phyloP scores from a whole-genome alignment of 2,113 vertebrate genomes.

The Clarias magur region DNA sequence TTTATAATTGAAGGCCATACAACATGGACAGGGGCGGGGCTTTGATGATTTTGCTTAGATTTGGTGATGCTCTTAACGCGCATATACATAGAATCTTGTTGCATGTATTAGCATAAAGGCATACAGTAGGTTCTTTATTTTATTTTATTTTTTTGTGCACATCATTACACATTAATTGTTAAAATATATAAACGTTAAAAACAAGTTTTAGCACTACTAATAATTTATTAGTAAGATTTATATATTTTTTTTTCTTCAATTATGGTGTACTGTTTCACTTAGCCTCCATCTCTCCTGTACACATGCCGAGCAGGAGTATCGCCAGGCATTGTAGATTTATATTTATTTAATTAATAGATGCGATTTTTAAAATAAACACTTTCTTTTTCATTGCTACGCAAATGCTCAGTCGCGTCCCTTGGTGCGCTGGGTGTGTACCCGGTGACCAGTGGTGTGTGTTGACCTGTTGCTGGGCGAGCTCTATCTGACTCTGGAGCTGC shows the following conservation, averaged over 20 bases:
- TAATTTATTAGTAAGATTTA: no score
- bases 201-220: not conserved
- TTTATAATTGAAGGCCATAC: not conserved
- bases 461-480: conserved; percentile 67
- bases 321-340: not conserved
- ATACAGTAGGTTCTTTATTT: not conserved
- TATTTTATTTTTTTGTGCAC: not conserved
- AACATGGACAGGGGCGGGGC: not conserved
- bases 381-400: not conserved
- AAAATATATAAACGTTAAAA: not conserved
- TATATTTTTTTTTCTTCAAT: no score
- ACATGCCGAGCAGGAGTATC: not conserved
- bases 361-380: not conserved
- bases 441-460: not conserved
- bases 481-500: conserved; percentile 61
- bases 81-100: not conserved
- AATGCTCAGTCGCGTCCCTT: not conserved
- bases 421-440: not conserved
- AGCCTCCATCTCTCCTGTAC: not conserved
- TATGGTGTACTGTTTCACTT: not conserved
- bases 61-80: not conserved
- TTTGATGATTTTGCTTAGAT: not conserved
- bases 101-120: not conserved
- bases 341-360: not conserved
- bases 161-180: not conserved